Evolutionary conservation across 2,113 vertebrate species (phyloP), one percentile per base, ranked within the genome.

Genomic region (Phyllopteryx taeniolatus): DNA sequence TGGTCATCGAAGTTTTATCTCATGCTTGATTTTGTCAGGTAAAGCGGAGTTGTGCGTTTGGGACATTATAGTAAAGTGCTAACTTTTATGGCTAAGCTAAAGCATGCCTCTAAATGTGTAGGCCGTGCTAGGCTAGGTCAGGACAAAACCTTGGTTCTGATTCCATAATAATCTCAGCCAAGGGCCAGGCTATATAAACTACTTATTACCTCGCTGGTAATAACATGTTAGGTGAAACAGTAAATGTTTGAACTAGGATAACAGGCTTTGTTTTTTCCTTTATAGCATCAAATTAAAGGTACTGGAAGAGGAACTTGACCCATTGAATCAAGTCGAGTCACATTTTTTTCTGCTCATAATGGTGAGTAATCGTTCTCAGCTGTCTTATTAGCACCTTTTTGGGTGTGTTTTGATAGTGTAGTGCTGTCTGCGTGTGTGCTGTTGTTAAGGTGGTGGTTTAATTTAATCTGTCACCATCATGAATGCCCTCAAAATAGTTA

Each of bases 311-410:
- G 87, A 89, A 83, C 85, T 83, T 85, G 85, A 88, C 82, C 85
- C 82, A 86, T 79, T 66, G 81, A 86, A 80, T 85, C 84, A 87
- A 90, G 85, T 89, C 83, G 87, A 90, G 85, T 89, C 86, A 90
- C 85, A 84, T 82, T 89, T 88, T 89, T 73, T 83, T 39, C 83
- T 83, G 83, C 79, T 83, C 78, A 87, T 84, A 85, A 91, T 90
- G 85, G 89, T 91, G 86, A 91, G 89, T 90, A 89, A 88, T 89
- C 82, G 86, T 62, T 80, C 81, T 84, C 72, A 84, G 74, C 79
- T 80, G 73, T 79, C 71, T 74, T 86, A 62, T 49, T 33, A 51
- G 10, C 27, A 51, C 66, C 15, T 39, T 53, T 42, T 35, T 42
- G 15, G n/a, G 39, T n/a, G 5, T 22, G 20, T 44, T 65, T 87